Base-by-base conservation (phyloP, 2,888 invertebrate genomes). In the Macrosiphum euphorbiae region DNA sequence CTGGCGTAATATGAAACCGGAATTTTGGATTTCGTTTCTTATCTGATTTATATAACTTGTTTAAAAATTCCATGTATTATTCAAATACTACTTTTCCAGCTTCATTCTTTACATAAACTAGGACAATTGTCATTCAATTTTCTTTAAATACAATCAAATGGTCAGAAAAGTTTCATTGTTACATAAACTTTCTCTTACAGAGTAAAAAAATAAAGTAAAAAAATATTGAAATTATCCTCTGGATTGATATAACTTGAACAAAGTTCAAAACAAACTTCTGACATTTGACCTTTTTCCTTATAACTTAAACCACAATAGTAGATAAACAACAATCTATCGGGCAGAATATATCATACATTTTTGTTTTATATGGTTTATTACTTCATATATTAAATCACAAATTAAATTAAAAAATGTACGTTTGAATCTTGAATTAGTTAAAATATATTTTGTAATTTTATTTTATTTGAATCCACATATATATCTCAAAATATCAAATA, bases 231-330 rank as follows among this genome's bases (percentile, higher is more conserved):
- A 93, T 84, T 93, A 55, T 84, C 52, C 4, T 13, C 26, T 58
- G n/a, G 84, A 90, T 89, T 93, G 89, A 58, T 89, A 93, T 58
- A 52, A 58, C 89, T 89, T 58, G 28, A n/a, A 84, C 35, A 11
- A 61, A 89, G 13, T 93, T 89, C 41, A 88, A 67, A 92, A 92
- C 78, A 84, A 93, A 93, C 93, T 89, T 93, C 61, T 58, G 35
- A 35, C 35, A 58, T 58, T 89, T 44, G 85, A 85, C 58, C 58
- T 58, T 93, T 58, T 86, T 85, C 89, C 7, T 8, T 58, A 47
- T 88, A 92, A 84, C 26, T 35, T 86, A 61, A 35, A 58, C 47
- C 13, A 35, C 47, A 5, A 91, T 5, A 85, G 11, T 20, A 58
- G 3, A 61, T 86, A 26, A 91, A 86, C n/a, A 86, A 20, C n/a